phyloP scores from a whole-genome alignment of 2,797 vertebrate species.

The Lophura swinhoii region DNA sequence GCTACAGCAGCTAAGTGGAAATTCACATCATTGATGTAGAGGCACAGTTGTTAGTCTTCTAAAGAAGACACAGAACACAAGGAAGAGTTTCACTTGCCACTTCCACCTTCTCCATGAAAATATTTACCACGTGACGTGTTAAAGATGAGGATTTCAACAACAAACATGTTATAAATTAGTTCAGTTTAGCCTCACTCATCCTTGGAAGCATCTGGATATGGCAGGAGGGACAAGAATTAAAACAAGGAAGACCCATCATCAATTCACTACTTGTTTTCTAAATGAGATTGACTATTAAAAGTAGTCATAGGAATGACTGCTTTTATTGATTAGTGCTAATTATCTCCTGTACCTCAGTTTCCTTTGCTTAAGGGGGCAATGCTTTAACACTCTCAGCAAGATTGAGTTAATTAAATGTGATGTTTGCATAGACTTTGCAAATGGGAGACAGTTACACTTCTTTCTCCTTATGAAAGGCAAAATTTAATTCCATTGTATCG shows the following conservation, averaged over 20 bases:
- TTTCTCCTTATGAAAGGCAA: neutral
- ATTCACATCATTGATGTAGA: neutral
- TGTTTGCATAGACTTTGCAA: rapidly evolving
- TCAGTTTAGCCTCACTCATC: neutral
- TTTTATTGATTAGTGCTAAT: neutral
- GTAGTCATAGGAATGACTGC: neutral
- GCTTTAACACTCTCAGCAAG: neutral
- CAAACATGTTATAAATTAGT: neutral
- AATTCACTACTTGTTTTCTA: neutral
- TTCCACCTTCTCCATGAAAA: neutral
- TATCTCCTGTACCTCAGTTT: neutral
- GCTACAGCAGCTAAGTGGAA: neutral
- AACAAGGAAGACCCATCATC: neutral
- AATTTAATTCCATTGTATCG: neutral
- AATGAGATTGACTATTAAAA: neutral
- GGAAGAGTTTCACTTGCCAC: neutral
- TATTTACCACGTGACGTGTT: neutral
- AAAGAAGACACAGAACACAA: neutral
- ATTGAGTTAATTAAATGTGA: neutral
- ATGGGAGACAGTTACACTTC: neutral
- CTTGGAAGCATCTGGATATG: neutral
- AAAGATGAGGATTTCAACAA: neutral
- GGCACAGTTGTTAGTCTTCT: neutral
- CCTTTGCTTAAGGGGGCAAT: rapidly evolving
- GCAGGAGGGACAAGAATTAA: neutral